A percentile compares a stretch with the other conserved stretches of the same genome.
Evolutionary conservation across 1,140 invertebrate species (phyloP).

Genomic region (Pantala flavescens): DNA sequence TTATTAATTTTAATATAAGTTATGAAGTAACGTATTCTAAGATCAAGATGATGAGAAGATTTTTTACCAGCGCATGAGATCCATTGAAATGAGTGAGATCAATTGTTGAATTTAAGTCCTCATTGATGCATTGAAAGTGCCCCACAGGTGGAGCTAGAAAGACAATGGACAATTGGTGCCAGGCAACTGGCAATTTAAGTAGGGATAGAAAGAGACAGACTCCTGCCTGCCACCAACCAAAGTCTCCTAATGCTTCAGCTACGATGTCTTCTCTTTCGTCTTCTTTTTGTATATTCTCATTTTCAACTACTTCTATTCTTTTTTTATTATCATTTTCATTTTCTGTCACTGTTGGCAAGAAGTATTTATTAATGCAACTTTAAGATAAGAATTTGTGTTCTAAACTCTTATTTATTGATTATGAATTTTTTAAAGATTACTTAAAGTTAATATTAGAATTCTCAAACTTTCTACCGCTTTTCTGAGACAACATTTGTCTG

Average conservation of each 20-base stretch:
- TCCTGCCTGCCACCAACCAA: constrained; percentile 59
- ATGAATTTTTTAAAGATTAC: no score
- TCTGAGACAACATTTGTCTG: no score
- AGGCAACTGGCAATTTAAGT: constrained; percentile 55
- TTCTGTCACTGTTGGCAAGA: background rate
- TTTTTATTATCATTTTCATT: background rate
- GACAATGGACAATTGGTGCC: constrained; percentile 42
- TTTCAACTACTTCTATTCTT: background rate
- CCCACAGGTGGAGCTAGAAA: constrained; percentile 48
- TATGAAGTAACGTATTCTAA: no score
- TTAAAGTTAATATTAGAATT: no score
- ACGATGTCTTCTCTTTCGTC: constrained; percentile 43
- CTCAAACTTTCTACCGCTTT: no score
- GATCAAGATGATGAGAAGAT: no score
- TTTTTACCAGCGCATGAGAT: no score
- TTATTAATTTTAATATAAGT: no score
- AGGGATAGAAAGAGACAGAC: constrained; percentile 51
- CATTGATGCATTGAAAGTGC: constrained; percentile 42
- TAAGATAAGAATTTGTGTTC: no score
- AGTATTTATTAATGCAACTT: no score
- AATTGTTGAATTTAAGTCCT: background rate
- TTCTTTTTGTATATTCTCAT: background rate
- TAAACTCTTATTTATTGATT: no score
- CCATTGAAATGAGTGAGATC: no score
- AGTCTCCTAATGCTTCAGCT: constrained; percentile 51